Base-by-base conservation (phyloP, 1,140 invertebrate genomes). In the Drosophila dunni region DNA sequence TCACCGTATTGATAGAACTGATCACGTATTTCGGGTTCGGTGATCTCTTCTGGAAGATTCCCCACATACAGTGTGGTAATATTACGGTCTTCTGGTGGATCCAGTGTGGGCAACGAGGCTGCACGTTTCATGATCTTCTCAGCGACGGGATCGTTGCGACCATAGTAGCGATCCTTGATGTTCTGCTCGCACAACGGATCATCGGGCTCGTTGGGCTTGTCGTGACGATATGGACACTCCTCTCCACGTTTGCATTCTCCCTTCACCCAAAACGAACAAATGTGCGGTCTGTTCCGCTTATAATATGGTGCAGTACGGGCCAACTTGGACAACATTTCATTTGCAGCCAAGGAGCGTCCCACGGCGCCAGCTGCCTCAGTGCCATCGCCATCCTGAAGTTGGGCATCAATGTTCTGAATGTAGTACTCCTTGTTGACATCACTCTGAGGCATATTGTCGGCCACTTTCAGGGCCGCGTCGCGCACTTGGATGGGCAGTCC, bases 251-350 rank as follows among this genome's bases (percentile, higher is more conserved):
- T 97, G 93, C 99, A 99, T 93, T 99, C 99, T 1, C 99, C 99
- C 94, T 99, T 99, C 0, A 99, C 98, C 98, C 98, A 99, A 93
- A 99, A 99, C 0, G 98, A 99, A 93, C 99, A 99, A 48, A 99
- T 99, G 93, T 99, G 99, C 0, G 99, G 98, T 78, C 98, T 94
- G 91, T 99, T 99, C 54, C 99, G 93, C 91, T 99, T 99, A 90
- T 99, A 99, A 92, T 99, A 99, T 0, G 99, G 99, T 42, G 98
- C 97, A 11, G 98, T 99, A 42, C 99, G 94, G 3, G 99, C 99
- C 72, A 99, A 93, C 90, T 99, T 98, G 90, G 98, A 95, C 10
- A 99, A 92, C 83, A 99, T 95, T 88, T 99, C 98, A 90, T 95
- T 96, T 0, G 96, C 95, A 17, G 96, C 96, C 75, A 96, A 94